A percentile compares a stretch with the other conserved stretches of the same genome.
These are phyloP conservation scores for Teinopalpus imperialis DNA, from an alignment of 2,888 invertebrate genomes.

Conservation along the genomic window DNA sequence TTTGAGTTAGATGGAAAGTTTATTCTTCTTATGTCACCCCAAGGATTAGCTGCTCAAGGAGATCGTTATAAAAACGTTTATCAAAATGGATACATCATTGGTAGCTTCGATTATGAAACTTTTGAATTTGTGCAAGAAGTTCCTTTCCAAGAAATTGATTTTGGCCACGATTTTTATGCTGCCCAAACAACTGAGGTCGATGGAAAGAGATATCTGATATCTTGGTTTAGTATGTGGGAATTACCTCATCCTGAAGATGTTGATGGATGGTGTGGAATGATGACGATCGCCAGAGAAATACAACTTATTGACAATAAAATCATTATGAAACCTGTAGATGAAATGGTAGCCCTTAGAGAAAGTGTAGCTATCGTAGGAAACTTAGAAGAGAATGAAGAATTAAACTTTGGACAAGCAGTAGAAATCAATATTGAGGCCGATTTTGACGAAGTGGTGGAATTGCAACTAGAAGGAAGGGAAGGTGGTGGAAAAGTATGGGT, in stretches of 20 bases:
- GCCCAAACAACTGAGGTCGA: constrained; percentile 60
- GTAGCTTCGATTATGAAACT: constrained; percentile 64
- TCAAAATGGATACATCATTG: constrained; percentile 71
- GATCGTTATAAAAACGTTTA: constrained; percentile 64
- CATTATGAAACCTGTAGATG: constrained; percentile 58
- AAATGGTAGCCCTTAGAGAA: constrained; percentile 50
- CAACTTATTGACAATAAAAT: constrained; percentile 49
- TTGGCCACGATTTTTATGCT: constrained; percentile 75
- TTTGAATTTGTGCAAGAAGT: constrained; percentile 58
- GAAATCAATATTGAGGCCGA: constrained; percentile 55
- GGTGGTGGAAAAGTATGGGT: constrained; percentile 52
- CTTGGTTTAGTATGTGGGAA: constrained; percentile 76
- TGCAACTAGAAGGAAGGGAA: constrained; percentile 50
- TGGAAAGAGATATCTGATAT: constrained; percentile 59
- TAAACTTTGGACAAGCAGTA: constrained; percentile 53
- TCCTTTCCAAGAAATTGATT: constrained; percentile 69
- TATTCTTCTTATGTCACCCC: constrained; percentile 69
- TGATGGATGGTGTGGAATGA: constrained; percentile 71
- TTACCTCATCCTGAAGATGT: constrained; percentile 54
- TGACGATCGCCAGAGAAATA: constrained; percentile 67
- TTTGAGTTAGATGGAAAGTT: constrained; percentile 68
- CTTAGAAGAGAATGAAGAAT: constrained; percentile 35
- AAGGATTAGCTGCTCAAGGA: constrained; percentile 61
- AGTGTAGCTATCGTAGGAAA: constrained; percentile 38
- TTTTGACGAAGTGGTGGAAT: constrained; percentile 45